These are phyloP conservation scores for Orientallactaga sibirica DNA, from an alignment of 2,797 vertebrate genomes.

Conservation along the genomic window DNA sequence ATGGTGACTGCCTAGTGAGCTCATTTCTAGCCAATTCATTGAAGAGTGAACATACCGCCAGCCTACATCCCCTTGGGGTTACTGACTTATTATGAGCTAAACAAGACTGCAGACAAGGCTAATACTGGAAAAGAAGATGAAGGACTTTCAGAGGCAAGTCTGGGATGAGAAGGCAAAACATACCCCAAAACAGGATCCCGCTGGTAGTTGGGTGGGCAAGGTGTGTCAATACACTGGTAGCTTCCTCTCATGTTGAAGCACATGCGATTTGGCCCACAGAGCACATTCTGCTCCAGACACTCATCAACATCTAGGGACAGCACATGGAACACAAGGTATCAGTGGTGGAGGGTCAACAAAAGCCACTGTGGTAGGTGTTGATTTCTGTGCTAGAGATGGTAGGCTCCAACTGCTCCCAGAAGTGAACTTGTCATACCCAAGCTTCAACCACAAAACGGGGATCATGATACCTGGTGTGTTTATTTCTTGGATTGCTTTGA, in stretches of 20 bases:
- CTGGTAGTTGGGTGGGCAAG: slow-evolving; percentile 96
- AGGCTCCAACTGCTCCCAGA: background rate
- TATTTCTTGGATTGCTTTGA: background rate
- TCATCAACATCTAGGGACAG: slow-evolving; percentile 94
- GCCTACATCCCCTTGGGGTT: too few species aligned
- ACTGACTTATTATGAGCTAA: background rate
- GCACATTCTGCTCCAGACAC: slow-evolving; percentile 94
- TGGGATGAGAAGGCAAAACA: slow-evolving; percentile 32
- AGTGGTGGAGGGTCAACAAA: background rate
- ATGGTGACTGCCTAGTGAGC: background rate
- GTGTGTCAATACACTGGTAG: slow-evolving; percentile 97
- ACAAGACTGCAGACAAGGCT: background rate
- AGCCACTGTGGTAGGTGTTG: rapidly evolving
- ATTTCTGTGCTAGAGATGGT: too few species aligned
- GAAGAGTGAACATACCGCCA: background rate
- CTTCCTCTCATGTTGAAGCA: slow-evolving; percentile 99
- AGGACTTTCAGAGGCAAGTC: background rate
- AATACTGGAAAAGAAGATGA: background rate
- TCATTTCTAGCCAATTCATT: background rate
- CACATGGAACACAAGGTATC: background rate
- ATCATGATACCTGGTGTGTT: background rate
- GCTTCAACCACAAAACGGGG: background rate
- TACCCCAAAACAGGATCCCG: slow-evolving; percentile 93
- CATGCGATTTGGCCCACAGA: slow-evolving; percentile 95
- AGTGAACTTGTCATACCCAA: background rate